These are phyloP conservation scores for Drosophila barbarae DNA, from an alignment of 2,888 invertebrate genomes.

Conservation along the genomic window DNA sequence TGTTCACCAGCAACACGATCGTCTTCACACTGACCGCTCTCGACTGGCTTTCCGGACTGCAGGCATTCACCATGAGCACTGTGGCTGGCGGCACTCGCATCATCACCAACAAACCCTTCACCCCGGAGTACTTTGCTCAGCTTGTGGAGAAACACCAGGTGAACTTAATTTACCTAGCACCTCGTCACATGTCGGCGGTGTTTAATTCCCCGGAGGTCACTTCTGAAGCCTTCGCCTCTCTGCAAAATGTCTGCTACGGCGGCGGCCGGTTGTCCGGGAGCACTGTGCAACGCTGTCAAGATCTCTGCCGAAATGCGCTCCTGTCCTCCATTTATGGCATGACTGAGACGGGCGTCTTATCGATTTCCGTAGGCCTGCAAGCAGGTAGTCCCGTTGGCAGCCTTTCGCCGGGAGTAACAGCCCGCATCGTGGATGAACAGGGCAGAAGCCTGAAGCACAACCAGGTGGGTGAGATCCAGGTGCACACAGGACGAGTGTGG, in stretches of 20 bases:
- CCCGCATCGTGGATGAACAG: conserved; percentile 69
- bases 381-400: conserved; percentile 56
- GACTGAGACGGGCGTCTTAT: conserved; percentile 64
- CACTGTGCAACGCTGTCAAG: conserved; percentile 54
- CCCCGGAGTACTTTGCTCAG: conserved; percentile 57
- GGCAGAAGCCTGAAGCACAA: conserved; percentile 57
- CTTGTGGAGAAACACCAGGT: conserved; percentile 66
- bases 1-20: conserved; percentile 55
- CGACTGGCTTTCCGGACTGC: conserved; percentile 68
- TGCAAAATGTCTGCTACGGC: conserved; percentile 56
- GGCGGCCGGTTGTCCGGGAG: conserved; percentile 58
- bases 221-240: conserved; percentile 47
- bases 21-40: conserved; percentile 55
- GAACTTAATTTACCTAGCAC: conserved; percentile 55
- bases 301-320: conserved; percentile 50
- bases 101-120: conserved; percentile 63
- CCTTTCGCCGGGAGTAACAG: conserved; percentile 46
- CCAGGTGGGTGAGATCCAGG: conserved; percentile 72
- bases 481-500: conserved; percentile 60
- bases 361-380: conserved; percentile 51
- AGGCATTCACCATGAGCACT: conserved; percentile 51
- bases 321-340: conserved; percentile 63
- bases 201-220: conserved; percentile 55
- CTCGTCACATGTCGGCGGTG: conserved; percentile 59
- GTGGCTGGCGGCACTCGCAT: conserved; percentile 62